Evolutionary conservation across 2,797 vertebrate genomes (phyloP).

Genomic region (Clamator glandarius): DNA sequence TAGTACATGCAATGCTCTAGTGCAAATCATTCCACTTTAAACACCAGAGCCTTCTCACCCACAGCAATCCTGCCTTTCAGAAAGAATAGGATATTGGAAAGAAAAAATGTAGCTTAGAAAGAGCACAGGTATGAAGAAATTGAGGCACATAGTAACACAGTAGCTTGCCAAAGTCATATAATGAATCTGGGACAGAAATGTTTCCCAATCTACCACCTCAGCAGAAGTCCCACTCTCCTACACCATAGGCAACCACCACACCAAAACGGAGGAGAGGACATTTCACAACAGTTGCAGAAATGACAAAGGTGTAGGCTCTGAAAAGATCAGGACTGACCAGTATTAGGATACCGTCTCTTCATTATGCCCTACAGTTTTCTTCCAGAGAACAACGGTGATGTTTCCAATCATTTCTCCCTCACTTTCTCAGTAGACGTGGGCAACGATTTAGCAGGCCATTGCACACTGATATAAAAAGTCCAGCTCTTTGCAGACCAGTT

Average conservation of each 20-base stretch:
- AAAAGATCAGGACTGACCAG: neutral
- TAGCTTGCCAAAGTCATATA: neutral
- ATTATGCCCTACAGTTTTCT: neutral
- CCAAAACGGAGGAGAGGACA: neutral
- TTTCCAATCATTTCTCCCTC: neutral
- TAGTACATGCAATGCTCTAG: neutral
- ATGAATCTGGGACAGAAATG: neutral
- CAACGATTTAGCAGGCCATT: neutral
- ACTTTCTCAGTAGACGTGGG: constrained; percentile 1
- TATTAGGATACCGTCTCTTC: neutral
- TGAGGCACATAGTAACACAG: neutral
- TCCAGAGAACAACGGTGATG: neutral
- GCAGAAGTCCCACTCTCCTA: neutral
- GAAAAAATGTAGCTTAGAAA: neutral
- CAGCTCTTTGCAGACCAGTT: neutral
- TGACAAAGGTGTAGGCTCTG: neutral
- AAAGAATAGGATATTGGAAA: neutral
- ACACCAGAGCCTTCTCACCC: neutral
- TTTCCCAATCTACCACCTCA: neutral
- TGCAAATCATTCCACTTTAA: neutral
- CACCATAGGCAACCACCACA: neutral
- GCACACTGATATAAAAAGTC: neutral
- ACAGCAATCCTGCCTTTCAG: neutral
- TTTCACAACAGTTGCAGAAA: neutral
- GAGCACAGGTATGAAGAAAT: neutral